phyloP scores from a whole-genome alignment of 1,140 invertebrate species.

The Dolichoris vasculosae region DNA sequence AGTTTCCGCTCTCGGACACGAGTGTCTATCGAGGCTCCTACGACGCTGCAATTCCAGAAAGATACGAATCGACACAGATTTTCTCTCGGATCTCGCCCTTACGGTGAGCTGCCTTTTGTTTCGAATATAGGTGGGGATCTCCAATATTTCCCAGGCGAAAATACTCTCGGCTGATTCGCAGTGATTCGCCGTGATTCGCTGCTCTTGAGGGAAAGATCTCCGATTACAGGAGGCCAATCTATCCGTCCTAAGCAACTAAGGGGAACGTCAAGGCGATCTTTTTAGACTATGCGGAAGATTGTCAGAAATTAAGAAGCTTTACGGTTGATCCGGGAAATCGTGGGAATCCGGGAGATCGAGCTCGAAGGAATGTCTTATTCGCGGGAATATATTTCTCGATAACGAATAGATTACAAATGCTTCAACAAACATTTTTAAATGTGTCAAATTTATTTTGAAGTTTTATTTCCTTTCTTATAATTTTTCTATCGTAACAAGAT shows the following conservation, averaged over 20 bases:
- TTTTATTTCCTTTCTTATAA: too few relatives aligned
- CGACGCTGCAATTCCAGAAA: neutral
- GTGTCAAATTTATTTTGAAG: too few relatives aligned
- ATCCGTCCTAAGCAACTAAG: neutral
- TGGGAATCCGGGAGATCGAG: too few relatives aligned
- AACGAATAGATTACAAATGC: neutral
- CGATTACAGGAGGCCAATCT: neutral
- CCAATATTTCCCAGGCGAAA: neutral
- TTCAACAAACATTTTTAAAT: too few relatives aligned
- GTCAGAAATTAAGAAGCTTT: neutral
- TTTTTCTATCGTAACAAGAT: too few relatives aligned
- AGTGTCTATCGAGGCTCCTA: too few relatives aligned
- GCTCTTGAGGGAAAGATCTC: neutral
- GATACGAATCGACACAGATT: conserved; percentile 37
- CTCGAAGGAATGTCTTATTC: neutral
- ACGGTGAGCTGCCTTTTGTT: neutral
- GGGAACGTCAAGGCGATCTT: neutral
- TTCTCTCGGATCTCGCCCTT: neutral
- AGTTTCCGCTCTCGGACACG: neutral
- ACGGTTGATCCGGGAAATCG: neutral
- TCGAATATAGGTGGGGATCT: neutral
- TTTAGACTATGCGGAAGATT: neutral
- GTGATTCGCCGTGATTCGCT: too few relatives aligned
- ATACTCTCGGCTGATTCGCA: neutral
- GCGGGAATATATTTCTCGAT: neutral